phyloP scores from a whole-genome alignment of 2,113 vertebrate species.

The Sclerurus mexicanus region DNA sequence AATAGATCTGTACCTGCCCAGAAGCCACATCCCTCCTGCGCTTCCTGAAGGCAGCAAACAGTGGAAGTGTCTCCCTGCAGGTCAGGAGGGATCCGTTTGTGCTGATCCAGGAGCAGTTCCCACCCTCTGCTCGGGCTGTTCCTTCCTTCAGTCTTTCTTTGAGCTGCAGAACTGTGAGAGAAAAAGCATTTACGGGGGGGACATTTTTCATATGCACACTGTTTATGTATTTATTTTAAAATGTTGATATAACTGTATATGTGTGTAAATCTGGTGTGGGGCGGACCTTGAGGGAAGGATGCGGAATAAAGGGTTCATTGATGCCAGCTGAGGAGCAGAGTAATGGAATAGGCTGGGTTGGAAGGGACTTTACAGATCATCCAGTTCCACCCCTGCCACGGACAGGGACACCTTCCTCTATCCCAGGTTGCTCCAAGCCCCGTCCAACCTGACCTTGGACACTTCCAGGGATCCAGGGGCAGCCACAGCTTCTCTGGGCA shows the following conservation, averaged over 20 bases:
- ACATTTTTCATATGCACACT: neutral
- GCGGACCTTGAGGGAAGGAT: neutral
- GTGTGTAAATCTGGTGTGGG: fast-evolving
- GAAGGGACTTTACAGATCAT: neutral
- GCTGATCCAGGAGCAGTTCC: neutral
- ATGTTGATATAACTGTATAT: neutral
- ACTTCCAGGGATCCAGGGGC: no score
- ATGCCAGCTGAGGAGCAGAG: neutral
- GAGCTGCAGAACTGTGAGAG: neutral
- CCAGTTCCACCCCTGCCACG: neutral
- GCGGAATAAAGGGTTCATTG: neutral
- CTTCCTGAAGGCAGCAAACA: neutral
- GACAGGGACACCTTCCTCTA: neutral
- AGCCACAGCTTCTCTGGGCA: no score
- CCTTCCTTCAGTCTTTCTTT: neutral
- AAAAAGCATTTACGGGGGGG: neutral
- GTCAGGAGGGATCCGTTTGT: neutral
- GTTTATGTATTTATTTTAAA: neutral
- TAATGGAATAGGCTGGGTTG: neutral
- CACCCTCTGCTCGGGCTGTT: fast-evolving
- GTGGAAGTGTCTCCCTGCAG: neutral
- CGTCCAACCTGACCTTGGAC: no score
- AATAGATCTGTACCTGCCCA: neutral
- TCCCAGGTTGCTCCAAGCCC: neutral
- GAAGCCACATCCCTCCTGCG: fast-evolving